Evolutionary conservation across 1,140 invertebrate species (phyloP), one percentile per base, ranked within the genome.

Genomic region (Acyrthosiphon pisum): DNA sequence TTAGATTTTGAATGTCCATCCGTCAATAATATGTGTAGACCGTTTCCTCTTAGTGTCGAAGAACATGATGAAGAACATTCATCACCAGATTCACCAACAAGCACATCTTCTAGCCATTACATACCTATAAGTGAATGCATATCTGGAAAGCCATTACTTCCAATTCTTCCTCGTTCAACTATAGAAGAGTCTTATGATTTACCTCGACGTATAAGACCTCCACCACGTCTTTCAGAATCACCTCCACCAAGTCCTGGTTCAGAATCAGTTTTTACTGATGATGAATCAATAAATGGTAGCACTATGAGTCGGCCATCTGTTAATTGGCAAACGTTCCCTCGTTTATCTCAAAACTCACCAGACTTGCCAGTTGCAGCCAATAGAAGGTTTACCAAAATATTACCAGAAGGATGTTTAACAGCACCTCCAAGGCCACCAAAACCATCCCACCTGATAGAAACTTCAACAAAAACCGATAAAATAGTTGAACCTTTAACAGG

Each of bases 71-170:
- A 93, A 95, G 96, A 96, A 44, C 53, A 91, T 93, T 96, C 96
- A 26, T 96, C 96, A n/a, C 96, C 96, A 14, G 95, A 96, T 94
- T 96, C 96, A 44, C 96, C 96, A 6, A 95, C 95, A 30, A 96
- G 96, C 94, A 96, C 96, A 46, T 96, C 96, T 50, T 96, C 97
- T 8, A 97, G 97, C 9, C 97, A 97, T 0, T 98, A 98, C 94
- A 98, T 98, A 95, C 96, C 97, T 46, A 97, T 98, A 94, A 98
- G 98, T 93, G 98, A 99, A 95, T 99, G 98, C 95, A 97, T 98
- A 94, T 98, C 98, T 92, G 98, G 98, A 84, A 96, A 96, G 93
- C 96, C 97, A 22, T 95, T 96, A 84, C 81, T 86, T 26, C 91
- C 91, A 56, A 93, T 93, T 93, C 91, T 84, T 84, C 91, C 91